phyloP scores from a whole-genome alignment of 2,888 invertebrate genomes.

The Agrilus cyanescens region DNA sequence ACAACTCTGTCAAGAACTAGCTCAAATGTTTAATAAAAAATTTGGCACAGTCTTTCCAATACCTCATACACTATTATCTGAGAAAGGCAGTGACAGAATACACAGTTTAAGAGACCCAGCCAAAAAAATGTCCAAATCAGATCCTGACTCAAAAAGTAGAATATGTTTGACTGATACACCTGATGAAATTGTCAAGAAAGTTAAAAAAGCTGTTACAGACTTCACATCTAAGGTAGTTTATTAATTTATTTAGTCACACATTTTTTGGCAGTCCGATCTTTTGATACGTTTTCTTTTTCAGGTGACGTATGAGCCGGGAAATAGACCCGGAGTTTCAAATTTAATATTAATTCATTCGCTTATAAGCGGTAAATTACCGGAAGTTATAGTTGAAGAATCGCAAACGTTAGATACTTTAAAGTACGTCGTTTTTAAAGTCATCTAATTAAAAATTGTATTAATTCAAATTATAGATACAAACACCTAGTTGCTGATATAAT shows the following conservation, averaged over 20 bases:
- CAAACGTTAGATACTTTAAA: constrained; percentile 59
- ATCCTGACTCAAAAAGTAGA: constrained; percentile 61
- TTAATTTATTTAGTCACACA: too few species aligned
- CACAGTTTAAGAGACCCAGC: constrained; percentile 75
- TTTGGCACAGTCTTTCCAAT: constrained; percentile 69
- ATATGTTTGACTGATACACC: constrained; percentile 69
- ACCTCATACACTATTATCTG: constrained; percentile 54
- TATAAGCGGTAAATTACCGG: constrained; percentile 50
- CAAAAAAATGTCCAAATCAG: constrained; percentile 98
- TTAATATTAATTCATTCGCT: constrained; percentile 74
- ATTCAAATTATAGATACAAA: constrained; percentile 49
- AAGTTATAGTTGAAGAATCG: constrained; percentile 57
- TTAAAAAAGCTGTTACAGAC: constrained; percentile 87
- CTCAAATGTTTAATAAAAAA: constrained; percentile 65
- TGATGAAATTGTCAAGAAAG: constrained; percentile 54
- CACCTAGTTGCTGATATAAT: constrained; percentile 58
- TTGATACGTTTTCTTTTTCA: constrained; percentile 18
- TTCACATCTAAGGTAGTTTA: constrained; percentile 52
- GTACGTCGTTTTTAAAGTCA: constrained; percentile 28
- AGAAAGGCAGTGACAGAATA: constrained; percentile 50
- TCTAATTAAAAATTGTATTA: constrained; percentile 5
- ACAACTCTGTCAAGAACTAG: constrained; percentile 69
- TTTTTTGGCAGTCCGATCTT: too few species aligned
- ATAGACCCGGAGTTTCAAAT: constrained; percentile 82
- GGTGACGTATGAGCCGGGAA: constrained; percentile 68